These are phyloP conservation scores for Anoplophora glabripennis DNA, from an alignment of 1,140 invertebrate species.

Conservation along the genomic window DNA sequence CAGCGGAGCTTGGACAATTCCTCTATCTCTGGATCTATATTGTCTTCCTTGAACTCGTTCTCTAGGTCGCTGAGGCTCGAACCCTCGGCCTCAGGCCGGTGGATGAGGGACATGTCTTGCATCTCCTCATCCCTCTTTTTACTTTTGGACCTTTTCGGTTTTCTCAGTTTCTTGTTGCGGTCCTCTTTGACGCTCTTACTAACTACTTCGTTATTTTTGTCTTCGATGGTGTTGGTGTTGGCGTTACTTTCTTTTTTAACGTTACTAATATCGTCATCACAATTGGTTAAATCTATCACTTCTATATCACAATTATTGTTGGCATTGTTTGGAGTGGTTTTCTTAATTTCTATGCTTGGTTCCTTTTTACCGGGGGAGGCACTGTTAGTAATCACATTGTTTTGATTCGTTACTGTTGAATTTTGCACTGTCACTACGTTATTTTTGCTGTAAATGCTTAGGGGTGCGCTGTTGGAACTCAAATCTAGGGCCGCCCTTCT, in stretches of 20 bases:
- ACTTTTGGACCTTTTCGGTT: slow-evolving; percentile 25
- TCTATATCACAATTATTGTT: slow-evolving; percentile 39
- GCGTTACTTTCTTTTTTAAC: slow-evolving; percentile 11
- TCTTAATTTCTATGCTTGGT: slow-evolving; percentile 7
- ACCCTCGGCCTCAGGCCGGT: slow-evolving; percentile 53
- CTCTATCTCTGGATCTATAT: slow-evolving; percentile 71
- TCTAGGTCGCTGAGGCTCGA: slow-evolving; percentile 54
- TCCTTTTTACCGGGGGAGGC: neutral
- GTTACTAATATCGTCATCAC: slow-evolving; percentile 39
- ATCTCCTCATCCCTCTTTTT: slow-evolving; percentile 15
- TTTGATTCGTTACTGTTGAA: slow-evolving; percentile 41
- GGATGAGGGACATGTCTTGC: slow-evolving; percentile 52
- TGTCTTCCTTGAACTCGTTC: slow-evolving; percentile 49
- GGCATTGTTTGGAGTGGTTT: slow-evolving; percentile 1
- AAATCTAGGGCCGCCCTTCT: slow-evolving; percentile 46
- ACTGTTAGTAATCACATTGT: slow-evolving; percentile 26
- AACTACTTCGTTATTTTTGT: slow-evolving; percentile 16
- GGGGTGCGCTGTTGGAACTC: slow-evolving; percentile 6
- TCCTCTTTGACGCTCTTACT: slow-evolving; percentile 31
- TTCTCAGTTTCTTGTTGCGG: slow-evolving; percentile 33
- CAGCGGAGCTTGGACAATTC: slow-evolving; percentile 80
- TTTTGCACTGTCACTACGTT: slow-evolving; percentile 44
- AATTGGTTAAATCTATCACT: slow-evolving; percentile 48
- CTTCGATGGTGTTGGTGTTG: neutral
- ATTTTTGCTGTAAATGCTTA: slow-evolving; percentile 32